phyloP scores from a whole-genome alignment of 2,113 vertebrate species.

The Lipophrys pholis region DNA sequence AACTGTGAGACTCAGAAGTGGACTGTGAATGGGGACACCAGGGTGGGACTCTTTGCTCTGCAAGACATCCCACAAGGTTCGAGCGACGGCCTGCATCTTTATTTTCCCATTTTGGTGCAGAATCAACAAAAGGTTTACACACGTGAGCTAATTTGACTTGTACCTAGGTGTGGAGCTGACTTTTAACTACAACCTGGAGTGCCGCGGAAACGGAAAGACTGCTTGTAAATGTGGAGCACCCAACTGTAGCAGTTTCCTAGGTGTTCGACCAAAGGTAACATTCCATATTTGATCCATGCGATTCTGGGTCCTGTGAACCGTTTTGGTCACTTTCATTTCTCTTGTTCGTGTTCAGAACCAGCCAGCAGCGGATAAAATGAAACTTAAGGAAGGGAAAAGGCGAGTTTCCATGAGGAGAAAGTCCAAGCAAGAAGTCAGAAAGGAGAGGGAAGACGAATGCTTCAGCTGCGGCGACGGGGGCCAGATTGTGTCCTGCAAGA shows the following conservation, averaged over 20 bases:
- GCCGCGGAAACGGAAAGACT: conserved; percentile 97
- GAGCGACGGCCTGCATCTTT: not conserved
- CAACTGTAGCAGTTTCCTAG: conserved; percentile 97
- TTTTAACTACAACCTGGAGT: conserved; percentile 99
- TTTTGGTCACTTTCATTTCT: no score
- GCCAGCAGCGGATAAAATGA: conserved; percentile 87
- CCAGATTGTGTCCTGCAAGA: conserved; percentile 97
- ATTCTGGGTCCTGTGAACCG: not conserved
- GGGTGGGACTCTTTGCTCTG: conserved; percentile 96
- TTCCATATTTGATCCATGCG: no score
- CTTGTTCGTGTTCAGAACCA: conserved; percentile 86
- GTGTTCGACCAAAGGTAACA: conserved; percentile 94
- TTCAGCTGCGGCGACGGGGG: conserved; percentile 97
- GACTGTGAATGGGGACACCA: conserved; percentile 98
- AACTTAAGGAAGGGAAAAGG: conserved; percentile 90
- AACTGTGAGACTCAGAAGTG: conserved; percentile 99
- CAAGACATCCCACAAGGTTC: conserved; percentile 95
- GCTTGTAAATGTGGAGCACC: conserved; percentile 98
- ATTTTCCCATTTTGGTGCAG: not conserved
- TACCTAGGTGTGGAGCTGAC: conserved; percentile 92
- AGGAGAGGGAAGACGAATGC: conserved; percentile 96
- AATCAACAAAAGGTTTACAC: not conserved
- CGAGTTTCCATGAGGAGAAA: conserved; percentile 88
- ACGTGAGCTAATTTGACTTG: not conserved
- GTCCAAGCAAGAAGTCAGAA: conserved; percentile 89